A percentile compares a stretch with the other conserved stretches of the same genome.
phyloP scores from a whole-genome alignment of 2,888 invertebrate species.

The Hirtodrosophila alboralis region DNA sequence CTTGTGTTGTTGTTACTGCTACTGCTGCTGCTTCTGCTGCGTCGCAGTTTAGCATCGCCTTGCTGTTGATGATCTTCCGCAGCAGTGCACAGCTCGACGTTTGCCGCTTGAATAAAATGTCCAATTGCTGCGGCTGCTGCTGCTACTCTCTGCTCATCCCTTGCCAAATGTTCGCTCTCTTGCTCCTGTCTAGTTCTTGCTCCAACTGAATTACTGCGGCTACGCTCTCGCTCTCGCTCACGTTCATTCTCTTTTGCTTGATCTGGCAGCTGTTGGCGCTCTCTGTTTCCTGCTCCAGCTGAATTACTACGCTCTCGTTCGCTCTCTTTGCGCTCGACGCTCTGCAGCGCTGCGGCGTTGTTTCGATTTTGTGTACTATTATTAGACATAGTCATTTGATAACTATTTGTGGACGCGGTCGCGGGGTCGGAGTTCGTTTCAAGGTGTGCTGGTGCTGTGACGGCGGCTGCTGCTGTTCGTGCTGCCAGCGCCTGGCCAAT shows the following conservation, averaged over 20 bases:
- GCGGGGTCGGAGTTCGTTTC: constrained; percentile 81
- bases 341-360: constrained; percentile 26
- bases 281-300: constrained; percentile 19
- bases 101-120: constrained; percentile 72
- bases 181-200: constrained; percentile 19
- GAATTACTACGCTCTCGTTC: constrained; percentile 42
- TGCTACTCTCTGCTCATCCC: constrained; percentile 26
- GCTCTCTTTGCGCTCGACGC: constrained; percentile 39
- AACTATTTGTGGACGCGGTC: constrained; percentile 76
- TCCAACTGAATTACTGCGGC: constrained; percentile 66
- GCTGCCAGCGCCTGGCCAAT: constrained; percentile 38
- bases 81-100: constrained; percentile 65
- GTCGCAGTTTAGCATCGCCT: constrained; percentile 49
- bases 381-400: constrained; percentile 83
- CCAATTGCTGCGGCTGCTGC: no score
- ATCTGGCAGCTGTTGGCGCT: constrained; percentile 18
- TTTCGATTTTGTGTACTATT: constrained; percentile 75
- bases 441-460: constrained; percentile 76
- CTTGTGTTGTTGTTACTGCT: constrained; percentile 31
- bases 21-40: constrained; percentile 52
- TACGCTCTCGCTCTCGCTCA: neutral
- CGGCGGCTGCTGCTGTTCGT: constrained; percentile 40
- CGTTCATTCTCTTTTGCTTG: neutral
- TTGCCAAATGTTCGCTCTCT: constrained; percentile 28
- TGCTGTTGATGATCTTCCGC: constrained; percentile 59